Evolutionary conservation across 2,113 vertebrate genomes (phyloP), one percentile per base, ranked within the genome.

Genomic region (Meriones unguiculatus): DNA sequence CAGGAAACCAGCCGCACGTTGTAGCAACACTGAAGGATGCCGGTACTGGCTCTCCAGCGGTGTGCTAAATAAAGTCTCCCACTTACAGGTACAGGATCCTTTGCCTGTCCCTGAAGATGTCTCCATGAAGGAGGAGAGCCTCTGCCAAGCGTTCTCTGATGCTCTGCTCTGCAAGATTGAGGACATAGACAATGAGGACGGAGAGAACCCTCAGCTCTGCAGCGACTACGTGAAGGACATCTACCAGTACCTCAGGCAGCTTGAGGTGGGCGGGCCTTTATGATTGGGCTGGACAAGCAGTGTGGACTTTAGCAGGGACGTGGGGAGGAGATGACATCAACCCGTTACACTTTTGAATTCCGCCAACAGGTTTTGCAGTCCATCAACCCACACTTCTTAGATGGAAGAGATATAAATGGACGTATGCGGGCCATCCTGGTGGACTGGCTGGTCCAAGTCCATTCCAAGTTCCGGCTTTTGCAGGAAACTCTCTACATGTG

Each of bases 401-500:
- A 99, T 0, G 99, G 99, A 2, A 99, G 98, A 50, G 98, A 98
- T 0, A 98, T 99, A 97, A 99, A 98, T 0, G 99, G 98, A 1
- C 98, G 98, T 0, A 99, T 99, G 99, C 98, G 99, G 1, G 99
- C 99, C 0, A 99, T 99, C 32, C 98, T 99, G n/a, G 97, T 99
- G 2, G 99, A 99, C 98, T 99, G 99, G 99, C 98, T 99, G 35
- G 98, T 99, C 73, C 99, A 99, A 96, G 99, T 99, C 38, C 99
- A 99, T 97, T 99, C 99, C 70, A 99, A 99, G 80, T 99, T 99
- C 96, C 98, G 98, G 95, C 99, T 99, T 81, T 98, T 99, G 96
- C 99, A 99, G 97, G 99, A 99, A 94, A 99, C 99, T 0, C 98
- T 99, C 84, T 99, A 99, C 96, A 99, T 99, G 99, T 99, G 99